Percentiles rank a stretch among this genome's conserved stretches.
Conservation (phyloP, 2,113 vertebrate species). For the Castor canadensis region DNA sequence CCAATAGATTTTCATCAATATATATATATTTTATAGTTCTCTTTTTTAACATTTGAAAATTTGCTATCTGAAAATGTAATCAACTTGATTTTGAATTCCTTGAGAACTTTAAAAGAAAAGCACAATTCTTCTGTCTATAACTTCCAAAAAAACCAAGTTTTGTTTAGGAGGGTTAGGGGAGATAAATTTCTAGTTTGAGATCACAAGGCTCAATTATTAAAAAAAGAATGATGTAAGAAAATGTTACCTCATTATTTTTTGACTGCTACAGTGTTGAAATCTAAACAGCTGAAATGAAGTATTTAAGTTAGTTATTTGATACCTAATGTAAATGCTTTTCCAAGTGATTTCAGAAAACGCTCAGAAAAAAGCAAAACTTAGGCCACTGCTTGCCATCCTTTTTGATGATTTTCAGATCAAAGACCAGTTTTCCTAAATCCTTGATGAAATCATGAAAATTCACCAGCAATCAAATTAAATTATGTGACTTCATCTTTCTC, state of each 20-base stretch:
- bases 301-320: not conserved
- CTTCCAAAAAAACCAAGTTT: conserved; percentile 32
- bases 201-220: not conserved
- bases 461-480: not conserved
- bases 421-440: not conserved
- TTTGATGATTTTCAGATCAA: not conserved
- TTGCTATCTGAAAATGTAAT: conserved; percentile 11
- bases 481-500: not conserved
- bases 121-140: not conserved
- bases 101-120: not conserved
- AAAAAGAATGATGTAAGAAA: not conserved
- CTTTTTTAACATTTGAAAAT: not conserved
- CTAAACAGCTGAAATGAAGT: conserved; percentile 4
- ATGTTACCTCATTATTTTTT: not conserved
- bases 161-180: not conserved
- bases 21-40: not conserved
- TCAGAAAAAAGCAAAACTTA: not conserved
- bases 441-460: not conserved
- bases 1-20: not conserved
- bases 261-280: not conserved
- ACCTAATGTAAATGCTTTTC: not conserved
- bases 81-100: not conserved
- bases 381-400: not conserved
- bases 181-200: not conserved
- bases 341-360: not conserved